Conservation (phyloP, 2,888 invertebrate genomes). For the Calameuta filiformis region DNA sequence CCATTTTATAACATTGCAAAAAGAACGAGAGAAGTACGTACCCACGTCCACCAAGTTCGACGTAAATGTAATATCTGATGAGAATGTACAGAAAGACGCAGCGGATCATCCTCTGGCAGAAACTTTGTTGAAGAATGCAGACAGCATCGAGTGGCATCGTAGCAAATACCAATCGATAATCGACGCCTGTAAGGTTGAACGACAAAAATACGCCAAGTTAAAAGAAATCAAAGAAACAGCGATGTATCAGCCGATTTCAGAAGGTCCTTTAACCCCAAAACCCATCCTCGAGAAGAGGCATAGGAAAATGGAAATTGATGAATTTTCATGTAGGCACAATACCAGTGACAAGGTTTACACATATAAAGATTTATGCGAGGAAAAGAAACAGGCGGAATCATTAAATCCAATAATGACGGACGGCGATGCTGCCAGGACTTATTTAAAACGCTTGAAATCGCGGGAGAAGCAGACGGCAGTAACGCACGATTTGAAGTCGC, state of each 20-base stretch:
- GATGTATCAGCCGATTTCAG: neutral
- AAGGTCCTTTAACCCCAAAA: neutral
- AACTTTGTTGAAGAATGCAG: conserved; percentile 67
- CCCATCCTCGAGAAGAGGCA: neutral
- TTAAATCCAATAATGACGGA: conserved; percentile 40
- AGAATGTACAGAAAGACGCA: conserved; percentile 23
- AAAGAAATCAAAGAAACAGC: neutral
- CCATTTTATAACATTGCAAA: conserved; percentile 69
- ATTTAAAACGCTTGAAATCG: conserved; percentile 67
- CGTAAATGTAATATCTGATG: conserved; percentile 40
- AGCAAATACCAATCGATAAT: conserved; percentile 67
- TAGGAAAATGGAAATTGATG: conserved; percentile 23
- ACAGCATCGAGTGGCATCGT: conserved; percentile 72
- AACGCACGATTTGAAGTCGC: conserved; percentile 67
- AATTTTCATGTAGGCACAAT: conserved; percentile 32
- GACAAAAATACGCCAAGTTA: conserved; percentile 64
- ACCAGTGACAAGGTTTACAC: conserved; percentile 9
- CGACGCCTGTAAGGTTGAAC: conserved; percentile 65
- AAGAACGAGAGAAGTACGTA: conserved; percentile 46
- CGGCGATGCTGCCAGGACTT: conserved; percentile 60
- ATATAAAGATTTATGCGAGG: conserved; percentile 37
- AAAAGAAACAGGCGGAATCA: conserved; percentile 61
- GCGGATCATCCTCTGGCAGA: conserved; percentile 61
- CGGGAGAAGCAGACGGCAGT: conserved; percentile 66
- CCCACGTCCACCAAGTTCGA: conserved; percentile 47